phyloP scores from a whole-genome alignment of 2,888 invertebrate species.

The Agrochola macilenta region DNA sequence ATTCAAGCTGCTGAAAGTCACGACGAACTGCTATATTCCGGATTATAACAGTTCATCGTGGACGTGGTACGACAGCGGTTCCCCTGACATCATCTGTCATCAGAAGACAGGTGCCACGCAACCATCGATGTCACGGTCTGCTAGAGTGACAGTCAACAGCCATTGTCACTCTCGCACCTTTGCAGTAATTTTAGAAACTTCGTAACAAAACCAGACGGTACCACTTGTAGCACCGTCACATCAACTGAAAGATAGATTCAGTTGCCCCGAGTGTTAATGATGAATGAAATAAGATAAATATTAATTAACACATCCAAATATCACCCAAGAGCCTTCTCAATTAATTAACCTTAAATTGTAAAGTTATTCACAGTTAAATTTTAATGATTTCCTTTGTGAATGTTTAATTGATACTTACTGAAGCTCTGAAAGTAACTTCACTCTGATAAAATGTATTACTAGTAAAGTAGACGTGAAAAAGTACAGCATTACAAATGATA shows the following conservation, averaged over 20 bases:
- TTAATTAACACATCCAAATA: not conserved
- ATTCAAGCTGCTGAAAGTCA: no score
- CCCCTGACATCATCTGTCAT: no score
- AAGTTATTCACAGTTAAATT: slow-evolving; percentile 36
- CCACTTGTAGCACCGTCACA: not conserved
- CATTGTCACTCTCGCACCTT: no score
- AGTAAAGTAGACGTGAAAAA: slow-evolving; percentile 13
- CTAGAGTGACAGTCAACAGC: no score
- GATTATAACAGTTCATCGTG: not conserved
- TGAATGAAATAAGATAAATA: not conserved
- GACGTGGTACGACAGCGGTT: not conserved
- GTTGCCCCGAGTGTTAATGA: not conserved
- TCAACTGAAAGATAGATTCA: not conserved
- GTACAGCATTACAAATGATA: not conserved
- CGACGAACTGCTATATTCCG: not conserved
- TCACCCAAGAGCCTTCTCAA: not conserved
- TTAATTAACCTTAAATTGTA: slow-evolving; percentile 30
- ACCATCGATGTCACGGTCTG: no score
- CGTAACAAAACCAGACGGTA: not conserved
- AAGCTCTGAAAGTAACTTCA: slow-evolving; percentile 26
- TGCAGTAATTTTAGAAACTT: not conserved
- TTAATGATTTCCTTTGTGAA: slow-evolving; percentile 27
- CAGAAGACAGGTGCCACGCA: no score
- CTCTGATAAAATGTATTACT: slow-evolving; percentile 22
- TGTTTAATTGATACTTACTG: slow-evolving; percentile 38